A percentile compares a stretch with the other conserved stretches of the same genome.
Evolutionary conservation across 2,888 invertebrate species (phyloP).

Genomic region (Ormyrus thymus): DNA sequence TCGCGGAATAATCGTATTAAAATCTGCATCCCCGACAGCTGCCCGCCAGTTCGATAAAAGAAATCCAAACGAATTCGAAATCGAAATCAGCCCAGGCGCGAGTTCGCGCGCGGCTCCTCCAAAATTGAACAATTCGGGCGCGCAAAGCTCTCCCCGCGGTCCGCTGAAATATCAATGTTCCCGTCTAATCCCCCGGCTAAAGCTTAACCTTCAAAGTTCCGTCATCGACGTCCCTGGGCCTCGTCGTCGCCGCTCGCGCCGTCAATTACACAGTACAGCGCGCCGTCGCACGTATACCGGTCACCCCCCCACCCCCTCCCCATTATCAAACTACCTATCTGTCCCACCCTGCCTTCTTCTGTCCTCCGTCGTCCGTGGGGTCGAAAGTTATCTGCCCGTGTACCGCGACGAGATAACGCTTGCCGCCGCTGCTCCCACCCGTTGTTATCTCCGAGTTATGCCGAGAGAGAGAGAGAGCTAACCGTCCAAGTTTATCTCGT

Average conservation of each 20-base stretch:
- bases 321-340: constrained; percentile 8
- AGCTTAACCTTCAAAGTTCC: background rate
- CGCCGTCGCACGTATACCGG: too few species aligned
- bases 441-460: constrained; percentile 46
- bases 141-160: too few species aligned
- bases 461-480: constrained; percentile 16
- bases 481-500: constrained; percentile 47
- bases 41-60: too few species aligned
- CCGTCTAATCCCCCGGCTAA: too few species aligned
- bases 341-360: background rate
- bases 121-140: too few species aligned
- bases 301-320: too few species aligned
- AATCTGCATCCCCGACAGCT: too few species aligned
- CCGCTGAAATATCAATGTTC: too few species aligned
- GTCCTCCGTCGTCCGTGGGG: background rate
- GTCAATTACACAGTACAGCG: constrained; percentile 32
- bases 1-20: too few species aligned
- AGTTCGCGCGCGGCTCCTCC: too few species aligned
- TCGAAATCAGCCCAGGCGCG: too few species aligned
- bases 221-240: background rate
- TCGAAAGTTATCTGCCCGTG: constrained; percentile 38
- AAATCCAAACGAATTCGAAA: too few species aligned
- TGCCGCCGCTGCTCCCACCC: constrained; percentile 1
- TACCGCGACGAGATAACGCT: constrained; percentile 36
- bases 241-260: background rate